Percentiles rank a stretch among this genome's conserved stretches.
Conservation (phyloP, 2,888 invertebrate genomes). For the Gari tellinella region DNA sequence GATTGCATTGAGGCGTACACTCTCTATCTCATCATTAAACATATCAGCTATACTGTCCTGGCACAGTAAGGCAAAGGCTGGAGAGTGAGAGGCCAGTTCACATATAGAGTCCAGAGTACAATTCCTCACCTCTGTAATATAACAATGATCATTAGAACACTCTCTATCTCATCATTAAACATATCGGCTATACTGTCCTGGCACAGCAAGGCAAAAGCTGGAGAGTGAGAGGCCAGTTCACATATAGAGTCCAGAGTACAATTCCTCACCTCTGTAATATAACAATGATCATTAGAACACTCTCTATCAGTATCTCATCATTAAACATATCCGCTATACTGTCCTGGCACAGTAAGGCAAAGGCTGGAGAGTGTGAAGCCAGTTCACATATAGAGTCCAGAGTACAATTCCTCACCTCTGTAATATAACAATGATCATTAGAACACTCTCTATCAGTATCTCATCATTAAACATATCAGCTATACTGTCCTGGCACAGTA, state of each 20-base stretch:
- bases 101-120: conserved; percentile 98
- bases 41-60: conserved; percentile 99
- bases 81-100: conserved; percentile 92
- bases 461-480: conserved; percentile 99
- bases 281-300: conserved; percentile 96
- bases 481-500: conserved; percentile 95
- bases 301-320: conserved; percentile 99
- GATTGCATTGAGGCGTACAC: conserved; percentile 96
- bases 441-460: conserved; percentile 98
- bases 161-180: conserved; percentile 99
- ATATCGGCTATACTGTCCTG: conserved; percentile 99
- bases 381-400: conserved; percentile 96
- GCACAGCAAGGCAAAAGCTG: conserved; percentile 92
- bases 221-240: conserved; percentile 92
- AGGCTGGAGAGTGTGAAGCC: conserved; percentile 92
- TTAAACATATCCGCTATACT: conserved; percentile 99
- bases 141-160: conserved; percentile 87
- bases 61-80: conserved; percentile 92
- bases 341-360: conserved; percentile 94
- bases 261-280: conserved; percentile 94
- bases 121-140: conserved; percentile 92
- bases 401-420: conserved; percentile 96
- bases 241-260: conserved; percentile 98
- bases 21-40: conserved; percentile 99
- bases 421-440: conserved; percentile 94